A percentile compares a stretch with the other conserved stretches of the same genome.
Evolutionary conservation across 1,140 invertebrate species (phyloP).

Genomic region (Brachionus koreanus): DNA sequence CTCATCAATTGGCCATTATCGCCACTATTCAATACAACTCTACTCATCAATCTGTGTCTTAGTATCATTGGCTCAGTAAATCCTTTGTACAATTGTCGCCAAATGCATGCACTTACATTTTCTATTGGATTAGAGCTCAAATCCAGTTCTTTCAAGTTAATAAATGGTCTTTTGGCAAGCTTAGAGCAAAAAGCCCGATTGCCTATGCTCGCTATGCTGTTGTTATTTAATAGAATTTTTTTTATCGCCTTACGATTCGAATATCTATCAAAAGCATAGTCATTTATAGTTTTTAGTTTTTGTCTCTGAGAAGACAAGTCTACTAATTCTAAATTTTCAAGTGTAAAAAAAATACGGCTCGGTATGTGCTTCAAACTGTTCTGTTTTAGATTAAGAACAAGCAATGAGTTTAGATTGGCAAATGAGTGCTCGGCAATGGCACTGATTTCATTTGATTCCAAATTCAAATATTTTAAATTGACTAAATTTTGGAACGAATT

Average conservation of each 20-base stretch:
- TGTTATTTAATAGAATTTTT: background rate
- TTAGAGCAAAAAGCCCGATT: conserved; percentile 35
- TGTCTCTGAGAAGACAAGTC: conserved; percentile 25
- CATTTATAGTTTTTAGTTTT: background rate
- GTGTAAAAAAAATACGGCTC: conserved; percentile 23
- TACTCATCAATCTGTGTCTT: background rate
- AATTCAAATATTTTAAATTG: conserved; percentile 38
- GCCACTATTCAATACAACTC: background rate
- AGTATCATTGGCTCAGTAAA: background rate
- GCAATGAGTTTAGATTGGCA: conserved; percentile 14
- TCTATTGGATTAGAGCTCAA: background rate
- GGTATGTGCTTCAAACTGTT: conserved; percentile 38
- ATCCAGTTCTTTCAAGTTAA: conserved; percentile 21
- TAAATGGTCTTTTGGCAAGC: background rate
- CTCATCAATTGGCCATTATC: background rate
- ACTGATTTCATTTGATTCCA: conserved; percentile 28
- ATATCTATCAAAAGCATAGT: conserved; percentile 37
- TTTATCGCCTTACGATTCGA: conserved; percentile 5
- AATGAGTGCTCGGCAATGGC: conserved; percentile 39
- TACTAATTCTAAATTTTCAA: conserved; percentile 20
- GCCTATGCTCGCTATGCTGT: background rate
- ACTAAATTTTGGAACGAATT: conserved; percentile 42
- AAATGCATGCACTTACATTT: conserved; percentile 16
- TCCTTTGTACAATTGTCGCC: conserved; percentile 20
- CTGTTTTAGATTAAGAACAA: background rate